phyloP scores from a whole-genome alignment of 2,797 vertebrate genomes.

The Acanthopagrus latus region DNA sequence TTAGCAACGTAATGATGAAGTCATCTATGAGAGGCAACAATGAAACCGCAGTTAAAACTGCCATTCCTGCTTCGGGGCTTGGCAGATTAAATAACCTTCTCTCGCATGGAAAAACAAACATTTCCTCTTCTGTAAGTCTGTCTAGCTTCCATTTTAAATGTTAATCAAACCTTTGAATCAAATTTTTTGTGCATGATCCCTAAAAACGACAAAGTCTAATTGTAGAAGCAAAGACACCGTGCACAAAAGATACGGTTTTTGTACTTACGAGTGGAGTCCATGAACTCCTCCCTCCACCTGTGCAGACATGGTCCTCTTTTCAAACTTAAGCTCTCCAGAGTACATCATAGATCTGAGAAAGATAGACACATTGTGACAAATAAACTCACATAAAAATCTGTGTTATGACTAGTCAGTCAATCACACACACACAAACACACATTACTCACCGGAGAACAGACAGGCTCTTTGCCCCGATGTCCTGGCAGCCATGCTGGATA shows the following conservation, averaged over 20 bases:
- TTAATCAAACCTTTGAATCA: too few species aligned
- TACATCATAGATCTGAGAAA: constrained; percentile 93
- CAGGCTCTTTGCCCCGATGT: constrained; percentile 93
- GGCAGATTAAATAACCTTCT: background rate
- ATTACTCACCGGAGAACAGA: constrained; percentile 90
- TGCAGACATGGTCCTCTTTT: constrained; percentile 94
- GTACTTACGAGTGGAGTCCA: constrained; percentile 94
- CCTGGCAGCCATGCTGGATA: constrained; percentile 96
- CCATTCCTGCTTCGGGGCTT: background rate
- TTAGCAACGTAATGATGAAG: constrained; percentile 3
- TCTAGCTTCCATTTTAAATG: background rate
- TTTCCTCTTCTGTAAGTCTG: background rate
- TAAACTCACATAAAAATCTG: background rate
- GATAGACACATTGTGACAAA: background rate
- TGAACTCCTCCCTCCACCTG: constrained; percentile 95
- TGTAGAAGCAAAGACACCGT: background rate
- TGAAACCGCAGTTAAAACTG: background rate
- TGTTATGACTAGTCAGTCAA: background rate
- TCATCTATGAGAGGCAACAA: background rate
- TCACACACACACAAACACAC: background rate
- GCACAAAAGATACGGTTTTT: background rate
- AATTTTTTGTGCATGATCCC: background rate
- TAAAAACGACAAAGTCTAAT: too few species aligned
- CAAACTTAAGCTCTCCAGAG: constrained; percentile 95
- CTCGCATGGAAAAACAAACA: background rate